phyloP scores from a whole-genome alignment of 53 echinoderm and acorn worm species.

The Henricia sp. region DNA sequence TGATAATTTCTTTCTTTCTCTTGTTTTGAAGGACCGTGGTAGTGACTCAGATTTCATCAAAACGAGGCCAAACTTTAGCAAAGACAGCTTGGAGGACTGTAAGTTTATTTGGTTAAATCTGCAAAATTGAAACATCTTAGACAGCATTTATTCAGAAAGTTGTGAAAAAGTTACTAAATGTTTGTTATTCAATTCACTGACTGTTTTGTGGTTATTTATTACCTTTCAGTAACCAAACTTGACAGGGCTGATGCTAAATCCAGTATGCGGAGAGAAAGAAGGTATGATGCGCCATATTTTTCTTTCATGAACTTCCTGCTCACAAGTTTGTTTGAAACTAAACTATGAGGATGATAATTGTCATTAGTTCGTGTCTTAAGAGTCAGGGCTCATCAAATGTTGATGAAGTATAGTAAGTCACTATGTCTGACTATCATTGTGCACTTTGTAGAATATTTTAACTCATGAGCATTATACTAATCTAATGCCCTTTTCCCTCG shows the following conservation, averaged over 20 bases:
- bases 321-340: too few relatives aligned
- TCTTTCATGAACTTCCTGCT: too few relatives aligned
- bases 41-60: not conserved
- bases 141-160: not conserved
- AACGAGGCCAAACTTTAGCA: constrained; percentile 63
- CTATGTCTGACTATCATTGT: too few relatives aligned
- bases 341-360: too few relatives aligned
- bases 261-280: not conserved
- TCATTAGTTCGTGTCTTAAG: too few relatives aligned
- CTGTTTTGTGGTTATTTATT: not conserved
- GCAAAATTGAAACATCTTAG: not conserved
- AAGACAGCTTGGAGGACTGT: constrained; percentile 83
- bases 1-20: not conserved
- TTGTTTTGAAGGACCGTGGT: constrained; percentile 7
- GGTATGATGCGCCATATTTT: too few relatives aligned
- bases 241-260: not conserved
- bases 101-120: constrained; percentile 16
- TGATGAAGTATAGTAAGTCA: too few relatives aligned
- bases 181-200: not conserved
- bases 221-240: constrained; percentile 15
- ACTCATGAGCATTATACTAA: too few relatives aligned
- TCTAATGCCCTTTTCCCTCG: too few relatives aligned
- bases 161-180: not conserved
- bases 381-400: too few relatives aligned
- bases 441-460: too few relatives aligned